Base-by-base conservation (phyloP, 1,140 invertebrate genomes). In the Nasonia longicornis region DNA sequence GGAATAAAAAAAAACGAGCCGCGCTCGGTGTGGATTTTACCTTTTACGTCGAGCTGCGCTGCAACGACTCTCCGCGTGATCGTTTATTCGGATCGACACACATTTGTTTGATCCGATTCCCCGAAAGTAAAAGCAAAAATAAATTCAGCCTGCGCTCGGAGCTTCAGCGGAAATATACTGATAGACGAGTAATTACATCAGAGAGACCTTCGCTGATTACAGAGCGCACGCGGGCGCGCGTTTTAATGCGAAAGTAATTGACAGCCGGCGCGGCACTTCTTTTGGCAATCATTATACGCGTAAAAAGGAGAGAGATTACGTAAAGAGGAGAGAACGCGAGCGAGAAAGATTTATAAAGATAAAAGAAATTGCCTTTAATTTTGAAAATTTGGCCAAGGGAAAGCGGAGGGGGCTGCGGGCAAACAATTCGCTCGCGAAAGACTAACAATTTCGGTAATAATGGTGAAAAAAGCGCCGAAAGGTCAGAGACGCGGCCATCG, bases 401-500 rank as follows among this genome's bases (percentile, higher is more conserved):
- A 67, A 67, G 64, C 26, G 63, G 63, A 22, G 22, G 63, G 8
- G 20, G 63, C n/a, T 26, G 26, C 11, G 7, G 8, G 64, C 8
- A 66, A 66, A 29, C 22, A 66, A 22, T 2, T 66, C 26, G 11
- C 64, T 3, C 4, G 20, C 64, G 64, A 29, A 26, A 67, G 64
- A n/a, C 64, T 67, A 67, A 67, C 29, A 67, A 67, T 67, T 67
- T 67, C 29, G 26, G 10, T 67, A 67, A 67, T 67, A 67, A 67
- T 67, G 64, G 10, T 67, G 29, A 29, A 67, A 67, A 67, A 67
- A 67, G 29, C 22, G 22, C 22, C 64, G 29, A 29, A 29, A 67
- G 29, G 64, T 67, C 22, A 26, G 64, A 11, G 4, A 63, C n/a
- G 70, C 66, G 82, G 77, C 83, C 78, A 78, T 82, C 16, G 20